Base-by-base conservation (phyloP, 2,113 vertebrate species). In the Crypturellus undulatus region DNA sequence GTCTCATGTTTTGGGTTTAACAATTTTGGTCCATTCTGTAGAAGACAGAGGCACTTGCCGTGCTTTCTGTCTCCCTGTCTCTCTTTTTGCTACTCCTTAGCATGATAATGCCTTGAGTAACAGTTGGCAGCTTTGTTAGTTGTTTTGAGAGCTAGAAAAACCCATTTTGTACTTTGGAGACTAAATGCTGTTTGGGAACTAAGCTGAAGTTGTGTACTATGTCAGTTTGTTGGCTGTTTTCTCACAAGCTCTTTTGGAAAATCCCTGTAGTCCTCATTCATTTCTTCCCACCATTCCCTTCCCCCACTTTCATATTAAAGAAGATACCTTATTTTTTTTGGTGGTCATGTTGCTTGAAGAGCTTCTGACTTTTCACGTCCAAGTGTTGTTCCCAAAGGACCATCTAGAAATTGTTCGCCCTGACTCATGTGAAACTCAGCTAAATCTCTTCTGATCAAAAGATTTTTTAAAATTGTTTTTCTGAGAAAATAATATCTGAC, bases 131-230 rank as follows among this genome's bases (percentile, higher is more conserved):
- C 47, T 95, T 69, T 47, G 25, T 87, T 47, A 71, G 89, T 89
- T 96, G 90, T 97, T 97, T 96, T 96, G 86, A 93, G 94, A 94
- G 36, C 72, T 92, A 95, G 93, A 91, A 93, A 92, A 94, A 43
- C 64, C 80, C 58, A 87, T 92, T 89, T 93, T 80, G 68, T 92
- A 67, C 92, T 87, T 71, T 68, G 67, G 93, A 96, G 91, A 96
- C 77, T 87, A 52, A 88, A 93, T 72, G 28, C 71, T 91, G 52
- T 69, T 96, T 94, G 91, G 92, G 96, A 96, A 95, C 65, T 70
- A 89, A 93, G 76, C 38, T 79, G 79, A 76, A 76, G 73, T 63
- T 87, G 56, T 79, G 77, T 3, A 25, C 58, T 86, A 77, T 95
- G 92, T 95, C 93, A 93, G 60, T 90, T 96, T 95, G 82, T 88